A percentile compares a stretch with the other conserved stretches of the same genome.
phyloP scores from a whole-genome alignment of 1,140 invertebrate genomes.

The Ceratitis capitata region DNA sequence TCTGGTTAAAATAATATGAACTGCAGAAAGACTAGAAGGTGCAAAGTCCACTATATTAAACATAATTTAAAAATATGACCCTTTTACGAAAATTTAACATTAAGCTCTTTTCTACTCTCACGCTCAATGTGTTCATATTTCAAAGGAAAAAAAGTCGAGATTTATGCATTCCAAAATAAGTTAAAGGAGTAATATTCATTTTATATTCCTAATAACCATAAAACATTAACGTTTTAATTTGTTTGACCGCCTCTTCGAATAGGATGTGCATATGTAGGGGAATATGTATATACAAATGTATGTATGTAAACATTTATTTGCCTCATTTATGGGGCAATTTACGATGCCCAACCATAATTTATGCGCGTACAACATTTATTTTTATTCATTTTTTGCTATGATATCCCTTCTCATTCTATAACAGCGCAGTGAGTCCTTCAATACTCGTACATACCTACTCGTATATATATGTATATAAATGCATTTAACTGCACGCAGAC shows the following conservation, averaged over 20 bases:
- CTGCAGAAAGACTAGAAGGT: no score
- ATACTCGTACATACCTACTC: not conserved
- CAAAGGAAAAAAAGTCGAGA: not conserved
- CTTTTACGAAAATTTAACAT: no score
- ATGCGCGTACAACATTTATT: not conserved
- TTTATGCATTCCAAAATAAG: not conserved
- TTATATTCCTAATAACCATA: not conserved
- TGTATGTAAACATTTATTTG: not conserved
- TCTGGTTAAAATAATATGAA: no score
- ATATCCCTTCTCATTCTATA: not conserved
- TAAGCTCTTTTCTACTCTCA: no score
- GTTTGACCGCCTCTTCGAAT: not conserved
- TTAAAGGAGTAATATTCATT: not conserved
- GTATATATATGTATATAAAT: no score
- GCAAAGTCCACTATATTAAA: no score
- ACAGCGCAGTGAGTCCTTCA: not conserved
- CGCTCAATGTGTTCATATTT: not conserved
- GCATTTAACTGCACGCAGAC: no score
- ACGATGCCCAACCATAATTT: not conserved
- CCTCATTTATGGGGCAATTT: not conserved
- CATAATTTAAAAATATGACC: no score
- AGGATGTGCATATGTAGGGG: no score
- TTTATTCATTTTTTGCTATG: not conserved
- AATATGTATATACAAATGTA: not conserved
- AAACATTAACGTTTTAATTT: not conserved